Evolutionary conservation across 2,888 invertebrate species (phyloP), one percentile per base, ranked within the genome.

Genomic region (Prosapia bicincta): DNA sequence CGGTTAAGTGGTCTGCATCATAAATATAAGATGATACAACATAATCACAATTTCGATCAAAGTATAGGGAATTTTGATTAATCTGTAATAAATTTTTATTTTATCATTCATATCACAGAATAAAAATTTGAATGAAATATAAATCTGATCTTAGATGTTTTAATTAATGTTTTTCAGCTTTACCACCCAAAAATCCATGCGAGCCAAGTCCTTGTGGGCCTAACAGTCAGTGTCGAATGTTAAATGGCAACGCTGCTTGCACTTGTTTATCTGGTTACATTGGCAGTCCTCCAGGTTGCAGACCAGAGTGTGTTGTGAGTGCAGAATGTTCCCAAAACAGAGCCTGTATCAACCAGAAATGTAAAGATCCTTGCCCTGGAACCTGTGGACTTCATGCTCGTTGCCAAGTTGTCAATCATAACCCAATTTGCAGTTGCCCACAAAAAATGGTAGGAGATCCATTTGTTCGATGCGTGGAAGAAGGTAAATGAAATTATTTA

Each of bases 401-500:
- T 25, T 90, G 90, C 79, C 88, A 88, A 80, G 89, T 90, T 0
- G 85, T 87, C 76, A 88, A 89, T 81, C 90, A 91, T 81, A 89
- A 89, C 80, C 90, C 90, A 0, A 88, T 90, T 32, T 91, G 91
- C 81, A 88, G 88, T 77, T 91, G 91, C 82, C 89, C 89, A 25
- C 84, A 86, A 0, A 85, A 87, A 15, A 88, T 85, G 74, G 85
- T 85, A n/a, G 91, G 90, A 2, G 88, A 90, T 86, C 89, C 90
- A 26, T 89, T 89, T 79, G 84, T 87, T 0, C 85, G 87, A 79
- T 90, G 90, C 78, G 80, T 83, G 65, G 84, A 85, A 82, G 86
- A 87, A 85, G 84, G 86, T 84, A 82, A 82, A 81, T 79, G 13
- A 7, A 13, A 15, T n/a, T 66, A 6, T 71, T 25, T 0, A 0